phyloP scores from a whole-genome alignment of 1,140 invertebrate species.

The Aradophagus sp. region DNA sequence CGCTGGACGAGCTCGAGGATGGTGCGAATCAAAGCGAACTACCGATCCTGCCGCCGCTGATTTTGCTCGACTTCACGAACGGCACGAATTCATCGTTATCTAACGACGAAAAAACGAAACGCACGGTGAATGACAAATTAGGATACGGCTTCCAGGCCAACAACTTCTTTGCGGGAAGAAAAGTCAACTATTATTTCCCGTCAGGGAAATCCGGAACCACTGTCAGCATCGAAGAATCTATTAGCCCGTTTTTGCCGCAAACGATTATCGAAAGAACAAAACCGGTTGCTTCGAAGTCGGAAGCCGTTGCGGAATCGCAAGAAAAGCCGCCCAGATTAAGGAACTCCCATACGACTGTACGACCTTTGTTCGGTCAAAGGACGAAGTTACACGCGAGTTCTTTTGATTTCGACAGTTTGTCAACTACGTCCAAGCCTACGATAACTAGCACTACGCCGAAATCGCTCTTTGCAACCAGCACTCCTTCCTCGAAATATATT shows the following conservation, averaged over 20 bases:
- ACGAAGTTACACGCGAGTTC: slow-evolving; percentile 62
- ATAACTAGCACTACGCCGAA: slow-evolving; percentile 22
- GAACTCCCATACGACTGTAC: slow-evolving; percentile 7
- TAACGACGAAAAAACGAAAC: slow-evolving; percentile 68
- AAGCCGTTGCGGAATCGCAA: slow-evolving; percentile 1
- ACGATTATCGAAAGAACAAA: slow-evolving; percentile 68
- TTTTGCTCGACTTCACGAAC: slow-evolving; percentile 69
- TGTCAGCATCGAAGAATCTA: slow-evolving; percentile 72
- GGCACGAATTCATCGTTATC: slow-evolving; percentile 52
- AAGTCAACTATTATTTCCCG: slow-evolving; percentile 72
- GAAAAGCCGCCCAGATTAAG: slow-evolving; percentile 13
- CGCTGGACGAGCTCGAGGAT: slow-evolving; percentile 19
- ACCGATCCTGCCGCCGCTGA: slow-evolving; percentile 68
- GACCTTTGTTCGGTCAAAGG: slow-evolving; percentile 61
- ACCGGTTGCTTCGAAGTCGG: slow-evolving; percentile 53
- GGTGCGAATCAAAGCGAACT: slow-evolving; percentile 39
- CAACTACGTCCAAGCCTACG: slow-evolving; percentile 19
- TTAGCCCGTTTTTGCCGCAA: slow-evolving; percentile 68
- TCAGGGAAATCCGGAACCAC: slow-evolving; percentile 68
- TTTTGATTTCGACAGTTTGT: slow-evolving; percentile 41
- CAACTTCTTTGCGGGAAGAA: slow-evolving; percentile 58
- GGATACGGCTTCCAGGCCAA: slow-evolving; percentile 70
- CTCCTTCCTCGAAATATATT: slow-evolving; percentile 4
- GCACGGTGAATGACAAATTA: slow-evolving; percentile 66
- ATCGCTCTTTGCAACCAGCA: slow-evolving; percentile 22